Evolutionary conservation across 2,113 vertebrate species (phyloP).

Genomic region (Prinia subflava): DNA sequence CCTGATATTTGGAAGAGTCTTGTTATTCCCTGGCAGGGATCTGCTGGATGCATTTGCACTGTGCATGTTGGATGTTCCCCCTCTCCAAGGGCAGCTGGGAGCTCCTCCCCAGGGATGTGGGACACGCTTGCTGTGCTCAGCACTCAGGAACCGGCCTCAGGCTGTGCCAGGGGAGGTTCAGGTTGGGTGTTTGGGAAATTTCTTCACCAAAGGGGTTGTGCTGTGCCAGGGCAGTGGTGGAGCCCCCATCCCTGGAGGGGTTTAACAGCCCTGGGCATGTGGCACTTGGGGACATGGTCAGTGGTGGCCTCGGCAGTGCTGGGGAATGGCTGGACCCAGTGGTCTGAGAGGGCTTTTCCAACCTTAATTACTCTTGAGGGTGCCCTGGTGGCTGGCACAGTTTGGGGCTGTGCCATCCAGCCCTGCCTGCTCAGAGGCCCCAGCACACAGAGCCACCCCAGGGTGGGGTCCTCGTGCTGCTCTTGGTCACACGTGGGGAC

Average conservation of each 20-base stretch:
- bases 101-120: fast-evolving
- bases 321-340: fast-evolving
- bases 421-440: neutral
- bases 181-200: neutral
- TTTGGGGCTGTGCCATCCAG: neutral
- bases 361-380: fast-evolving
- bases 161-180: neutral
- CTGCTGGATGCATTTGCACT: fast-evolving
- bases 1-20: fast-evolving
- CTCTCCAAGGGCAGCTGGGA: neutral
- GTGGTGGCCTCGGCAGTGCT: neutral
- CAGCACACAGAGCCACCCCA: neutral
- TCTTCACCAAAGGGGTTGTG: too few relatives aligned
- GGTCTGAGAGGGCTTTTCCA: neutral
- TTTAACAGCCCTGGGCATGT: neutral
- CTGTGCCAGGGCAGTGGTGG: neutral
- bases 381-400: neutral
- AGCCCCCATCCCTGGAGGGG: neutral
- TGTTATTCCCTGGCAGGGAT: neutral
- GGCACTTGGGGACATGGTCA: neutral
- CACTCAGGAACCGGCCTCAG: fast-evolving
- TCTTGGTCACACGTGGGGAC: fast-evolving
- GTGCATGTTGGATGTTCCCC: neutral
- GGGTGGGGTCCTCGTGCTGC: fast-evolving
- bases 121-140: fast-evolving